Base-by-base conservation (phyloP, 2,888 invertebrate species). In the Watsonalla cultraria region DNA sequence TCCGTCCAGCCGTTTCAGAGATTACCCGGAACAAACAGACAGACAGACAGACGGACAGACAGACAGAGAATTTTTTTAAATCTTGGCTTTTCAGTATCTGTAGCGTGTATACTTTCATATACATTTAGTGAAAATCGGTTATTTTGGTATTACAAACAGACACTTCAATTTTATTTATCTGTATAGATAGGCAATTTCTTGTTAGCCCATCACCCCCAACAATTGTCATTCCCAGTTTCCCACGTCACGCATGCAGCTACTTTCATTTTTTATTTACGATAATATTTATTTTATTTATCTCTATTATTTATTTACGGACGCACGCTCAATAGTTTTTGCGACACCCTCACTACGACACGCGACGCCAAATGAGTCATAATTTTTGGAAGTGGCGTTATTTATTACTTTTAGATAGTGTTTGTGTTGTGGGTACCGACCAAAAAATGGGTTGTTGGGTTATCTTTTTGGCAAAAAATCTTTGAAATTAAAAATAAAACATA, bases 211-310 rank as follows among this genome's bases (percentile, higher is more conserved):
- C 60, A 68, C 72, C 71, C 72, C 53, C 56, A 59, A 64, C 62
- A 62, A 54, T 61, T 72, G 73, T 67, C 74, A 78, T 71, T 73
- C 76, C 70, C 76, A 76, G 69, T 70, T 60, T 61, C 58, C 64
- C 59, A 65, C 70, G 66, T 71, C 76, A 69, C 64, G 64, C 62
- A 59, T 59, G 63, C 73, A 24, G 67, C 68, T 66, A 55, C 62
- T 67, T 24, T 24, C 1, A 71, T 78, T 76, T 77, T 78, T 78
- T 77, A 73, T 76, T 76, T 67, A 71, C 58, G 64, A 55, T 62
- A 68, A 73, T 80, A 70, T 75, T 80, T 78, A 75, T 77, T 76
- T 77, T 74, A 76, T 73, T 71, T 74, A 68, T 70, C 64, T 61
- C 59, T 60, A 60, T 60, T 53, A 57, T 60, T 72, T 70, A 72